These are phyloP conservation scores for Anarsia innoxiella DNA, from an alignment of 2,888 invertebrate genomes.

Conservation along the genomic window DNA sequence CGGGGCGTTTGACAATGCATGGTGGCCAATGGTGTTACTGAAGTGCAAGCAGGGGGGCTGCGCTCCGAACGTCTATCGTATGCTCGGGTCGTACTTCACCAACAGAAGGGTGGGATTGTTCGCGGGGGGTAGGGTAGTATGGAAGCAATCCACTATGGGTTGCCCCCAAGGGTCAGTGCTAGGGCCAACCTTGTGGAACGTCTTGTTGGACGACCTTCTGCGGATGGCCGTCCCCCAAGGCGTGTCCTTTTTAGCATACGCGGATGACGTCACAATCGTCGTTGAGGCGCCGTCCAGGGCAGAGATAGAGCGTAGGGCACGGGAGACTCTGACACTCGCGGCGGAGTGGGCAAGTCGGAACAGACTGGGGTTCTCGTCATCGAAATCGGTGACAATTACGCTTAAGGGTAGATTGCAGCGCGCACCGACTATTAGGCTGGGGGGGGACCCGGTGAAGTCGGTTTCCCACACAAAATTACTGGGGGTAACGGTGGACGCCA, in stretches of 20 bases:
- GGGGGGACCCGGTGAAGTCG: not conserved
- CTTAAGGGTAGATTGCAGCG: not conserved
- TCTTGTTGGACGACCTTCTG: conserved; percentile 20
- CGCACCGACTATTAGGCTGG: not conserved
- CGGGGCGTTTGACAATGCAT: conserved; percentile 29
- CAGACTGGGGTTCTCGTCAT: conserved; percentile 19
- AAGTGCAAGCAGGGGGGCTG: conserved; percentile 1
- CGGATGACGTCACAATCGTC: conserved; percentile 23
- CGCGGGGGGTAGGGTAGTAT: not conserved
- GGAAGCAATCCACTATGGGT: conserved; percentile 17
- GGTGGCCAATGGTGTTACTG: conserved; percentile 22
- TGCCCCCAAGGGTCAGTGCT: conserved; percentile 18
- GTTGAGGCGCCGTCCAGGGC: conserved; percentile 10
- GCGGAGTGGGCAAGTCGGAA: conserved; percentile 18
- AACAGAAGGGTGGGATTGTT: not conserved
- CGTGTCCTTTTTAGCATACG: conserved; percentile 19
- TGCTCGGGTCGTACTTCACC: conserved; percentile 1
- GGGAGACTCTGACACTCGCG: conserved; percentile 1
- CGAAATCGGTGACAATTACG: conserved; percentile 16
- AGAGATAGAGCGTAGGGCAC: conserved; percentile 2
- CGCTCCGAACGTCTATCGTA: conserved; percentile 1
- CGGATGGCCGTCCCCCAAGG: conserved; percentile 18
- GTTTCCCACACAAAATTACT: conserved; percentile 19
- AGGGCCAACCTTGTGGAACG: conserved; percentile 13
- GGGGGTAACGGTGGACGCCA: conserved; percentile 19